Base-by-base conservation (phyloP, 2,113 vertebrate species). In the Thunnus thynnus region DNA sequence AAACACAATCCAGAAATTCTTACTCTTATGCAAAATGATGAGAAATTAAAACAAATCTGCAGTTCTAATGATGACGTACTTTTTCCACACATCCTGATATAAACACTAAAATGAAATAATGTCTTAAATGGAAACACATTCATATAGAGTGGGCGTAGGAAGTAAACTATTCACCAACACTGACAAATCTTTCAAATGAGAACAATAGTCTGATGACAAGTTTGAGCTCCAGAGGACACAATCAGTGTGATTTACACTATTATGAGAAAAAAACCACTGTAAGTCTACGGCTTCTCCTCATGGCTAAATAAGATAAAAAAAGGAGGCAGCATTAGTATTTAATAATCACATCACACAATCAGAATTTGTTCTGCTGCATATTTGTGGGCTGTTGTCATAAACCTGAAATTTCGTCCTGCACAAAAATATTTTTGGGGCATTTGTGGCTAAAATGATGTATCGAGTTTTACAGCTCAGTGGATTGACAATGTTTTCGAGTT, bases 321-420 rank as follows among this genome's bases (percentile, higher is more conserved):
- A 68, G 65, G 10, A 68, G 27, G 65, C 65, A 68, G 65, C 12
- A 30, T 30, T 50, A 68, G 65, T 30, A 20, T 76, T 60, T 51
- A 5, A 69, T 65, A 72, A 51, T 65, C n/a, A 55, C 13, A 6
- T 18, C 36, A 41, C 65, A 68, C 52, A 68, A 68, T 52, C 65
- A 68, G 36, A 68, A 68, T 68, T 68, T 50, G 36, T 41, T 41
- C 36, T 41, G 36, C 36, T 9, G 36, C 36, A 41, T 41, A 41
- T 41, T 41, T 41, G 36, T 9, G 9, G 36, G 36, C 36, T 41
- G 7, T 9, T 41, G 36, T 41, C 36, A 41, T 41, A 41, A 41
- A 41, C 36, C 36, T 41, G 36, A 41, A 41, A 8, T 36, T 41
- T 8, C 36, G 8, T 41, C 36, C 36, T 41, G 7, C 7, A 9